Evolutionary conservation across 2,113 vertebrate genomes (phyloP), one percentile per base, ranked within the genome.

Genomic region (Channa maculata): DNA sequence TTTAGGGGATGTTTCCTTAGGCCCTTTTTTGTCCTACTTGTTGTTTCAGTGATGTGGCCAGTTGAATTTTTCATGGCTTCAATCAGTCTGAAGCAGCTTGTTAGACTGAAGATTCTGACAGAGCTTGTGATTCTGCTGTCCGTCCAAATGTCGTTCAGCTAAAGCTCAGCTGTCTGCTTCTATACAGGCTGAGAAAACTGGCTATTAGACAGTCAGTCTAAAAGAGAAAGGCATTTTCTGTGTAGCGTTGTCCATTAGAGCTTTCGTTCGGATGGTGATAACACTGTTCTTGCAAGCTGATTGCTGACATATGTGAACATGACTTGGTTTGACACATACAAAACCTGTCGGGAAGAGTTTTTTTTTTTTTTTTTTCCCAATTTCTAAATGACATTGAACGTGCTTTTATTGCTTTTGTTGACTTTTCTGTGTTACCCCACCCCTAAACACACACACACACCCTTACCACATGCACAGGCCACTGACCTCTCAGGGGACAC

Each of bases 71-170:
- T 60, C 61, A 69, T 66, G n/a, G 49, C 55, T 83, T 83, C 82
- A 82, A 48, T 85, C 80, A 81, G 53, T 52, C 55, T 34, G 24
- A 63, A 84, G 75, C 75, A 73, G 85, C 80, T 89, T 75, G 87
- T 89, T 89, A 86, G 86, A 66, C 45, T 49, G 78, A 57, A 33
- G 74, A 60, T 57, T 70, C 73, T 75, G 84, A 84, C 75, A 75
- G 60, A 1, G 73, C 65, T 41, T 57, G 75, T 41, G 53, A 67
- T 77, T 65, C 70, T 33, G 72, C 85, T 75, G 76, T 82, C 79
- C 45, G 38, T 80, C 66, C 79, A 70, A 70, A 86, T 41, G 68
- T 71, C 72, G 48, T 44, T 65, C 73, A 38, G 45, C 71, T 46
- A 39, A 65, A 67, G 71, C 79, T 73, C 69, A 53, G 67, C 81